Evolutionary conservation across 2,888 invertebrate species (phyloP).

Genomic region (Suillia variegata): DNA sequence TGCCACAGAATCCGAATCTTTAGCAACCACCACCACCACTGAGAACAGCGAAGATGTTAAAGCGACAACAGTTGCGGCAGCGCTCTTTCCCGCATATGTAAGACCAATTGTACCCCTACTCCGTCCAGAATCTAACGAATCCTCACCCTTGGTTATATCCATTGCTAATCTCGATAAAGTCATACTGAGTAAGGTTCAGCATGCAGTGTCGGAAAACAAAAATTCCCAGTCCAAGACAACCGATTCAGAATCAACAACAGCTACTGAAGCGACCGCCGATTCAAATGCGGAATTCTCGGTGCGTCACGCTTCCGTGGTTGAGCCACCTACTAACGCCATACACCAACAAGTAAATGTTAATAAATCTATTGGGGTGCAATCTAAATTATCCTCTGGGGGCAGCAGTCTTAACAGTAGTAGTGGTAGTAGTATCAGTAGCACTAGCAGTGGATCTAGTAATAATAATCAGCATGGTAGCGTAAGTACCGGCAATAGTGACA

Average conservation of each 20-base stretch:
- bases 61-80: constrained; percentile 34
- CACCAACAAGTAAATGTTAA: neutral
- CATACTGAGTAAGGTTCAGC: constrained; percentile 58
- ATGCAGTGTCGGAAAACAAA: constrained; percentile 29
- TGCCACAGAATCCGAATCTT: neutral
- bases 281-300: constrained; percentile 53
- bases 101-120: constrained; percentile 58
- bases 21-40: neutral
- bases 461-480: constrained; percentile 26
- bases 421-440: constrained; percentile 26
- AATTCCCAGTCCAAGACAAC: constrained; percentile 15
- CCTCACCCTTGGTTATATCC: constrained; percentile 61
- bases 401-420: too few relatives aligned
- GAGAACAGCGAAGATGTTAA: constrained; percentile 17
- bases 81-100: constrained; percentile 46
- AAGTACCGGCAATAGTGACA: constrained; percentile 26
- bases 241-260: constrained; percentile 15
- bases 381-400: too few relatives aligned
- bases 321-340: constrained; percentile 37
- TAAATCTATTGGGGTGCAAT: constrained; percentile 17
- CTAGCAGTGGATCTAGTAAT: constrained; percentile 35
- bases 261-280: constrained; percentile 27
- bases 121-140: constrained; percentile 60
- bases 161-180: constrained; percentile 61
- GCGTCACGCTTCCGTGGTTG: constrained; percentile 46